Conservation (phyloP, 2,888 invertebrate genomes). For the Agriopis aurantiaria region DNA sequence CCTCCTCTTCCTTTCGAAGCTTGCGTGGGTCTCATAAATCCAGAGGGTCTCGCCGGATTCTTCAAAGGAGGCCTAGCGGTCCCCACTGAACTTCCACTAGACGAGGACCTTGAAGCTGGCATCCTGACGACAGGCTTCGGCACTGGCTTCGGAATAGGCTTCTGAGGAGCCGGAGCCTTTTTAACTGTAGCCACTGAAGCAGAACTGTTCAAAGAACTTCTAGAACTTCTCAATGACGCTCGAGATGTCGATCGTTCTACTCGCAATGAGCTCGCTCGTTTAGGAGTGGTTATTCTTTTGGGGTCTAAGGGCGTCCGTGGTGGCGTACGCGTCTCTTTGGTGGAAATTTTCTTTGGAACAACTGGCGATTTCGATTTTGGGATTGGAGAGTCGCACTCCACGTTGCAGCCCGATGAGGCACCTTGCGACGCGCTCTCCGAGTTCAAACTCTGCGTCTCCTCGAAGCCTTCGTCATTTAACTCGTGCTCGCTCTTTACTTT, state of each 20-base stretch:
- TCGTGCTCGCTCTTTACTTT: constrained; percentile 89
- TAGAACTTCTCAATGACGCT: constrained; percentile 92
- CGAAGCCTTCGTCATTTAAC: constrained; percentile 95
- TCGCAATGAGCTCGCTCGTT: constrained; percentile 79
- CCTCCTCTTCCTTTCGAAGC: constrained; percentile 91
- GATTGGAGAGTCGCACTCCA: constrained; percentile 86
- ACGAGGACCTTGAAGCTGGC: constrained; percentile 80
- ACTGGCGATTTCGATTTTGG: constrained; percentile 76
- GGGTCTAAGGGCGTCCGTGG: constrained; percentile 69
- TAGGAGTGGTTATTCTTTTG: constrained; percentile 64
- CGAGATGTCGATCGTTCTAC: constrained; percentile 93
- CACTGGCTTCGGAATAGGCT: constrained; percentile 81
- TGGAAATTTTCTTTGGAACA: constrained; percentile 82
- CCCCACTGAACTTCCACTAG: constrained; percentile 82
- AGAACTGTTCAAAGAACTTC: constrained; percentile 94
- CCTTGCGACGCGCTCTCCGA: constrained; percentile 95
- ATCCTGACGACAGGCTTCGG: constrained; percentile 72
- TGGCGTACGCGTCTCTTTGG: constrained; percentile 80
- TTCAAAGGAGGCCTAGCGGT: constrained; percentile 78
- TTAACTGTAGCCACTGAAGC: constrained; percentile 93
- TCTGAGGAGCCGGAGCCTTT: constrained; percentile 85
- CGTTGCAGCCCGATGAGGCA: constrained; percentile 92
- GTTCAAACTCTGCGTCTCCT: constrained; percentile 95
- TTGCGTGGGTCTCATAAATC: constrained; percentile 95
- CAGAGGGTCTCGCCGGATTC: constrained; percentile 75